Evolutionary conservation across 2,888 invertebrate genomes (phyloP).

Genomic region (Stenchaetothrips biformis): DNA sequence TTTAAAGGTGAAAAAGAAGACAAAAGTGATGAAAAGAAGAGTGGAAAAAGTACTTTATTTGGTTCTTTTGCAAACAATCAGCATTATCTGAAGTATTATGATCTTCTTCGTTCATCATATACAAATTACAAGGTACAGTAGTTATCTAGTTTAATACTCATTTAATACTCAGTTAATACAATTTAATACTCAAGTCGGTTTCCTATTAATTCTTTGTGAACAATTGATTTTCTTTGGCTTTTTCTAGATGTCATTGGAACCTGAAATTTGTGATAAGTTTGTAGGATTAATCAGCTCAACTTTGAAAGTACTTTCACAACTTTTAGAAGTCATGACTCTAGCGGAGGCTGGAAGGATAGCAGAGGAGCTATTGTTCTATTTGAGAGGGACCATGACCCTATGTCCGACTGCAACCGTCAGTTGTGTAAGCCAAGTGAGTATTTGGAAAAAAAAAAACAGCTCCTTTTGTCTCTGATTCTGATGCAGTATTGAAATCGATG

Average conservation of each 20-base stretch:
- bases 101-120: conserved; percentile 59
- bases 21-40: conserved; percentile 40
- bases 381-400: conserved; percentile 64
- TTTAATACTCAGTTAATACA: conserved; percentile 30
- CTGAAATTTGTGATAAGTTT: conserved; percentile 70
- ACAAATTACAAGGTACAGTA: conserved; percentile 74
- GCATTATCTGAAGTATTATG: neutral
- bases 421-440: conserved; percentile 60
- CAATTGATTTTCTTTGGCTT: conserved; percentile 25
- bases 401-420: conserved; percentile 65
- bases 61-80: conserved; percentile 57
- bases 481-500: conserved; percentile 27
- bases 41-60: neutral
- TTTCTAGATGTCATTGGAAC: conserved; percentile 67
- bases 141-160: neutral
- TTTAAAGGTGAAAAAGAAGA: conserved; percentile 43
- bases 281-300: conserved; percentile 59
- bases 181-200: no score
- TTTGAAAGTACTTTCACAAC: conserved; percentile 61
- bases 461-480: conserved; percentile 19
- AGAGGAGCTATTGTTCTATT: conserved; percentile 73
- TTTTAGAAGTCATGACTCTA: conserved; percentile 64
- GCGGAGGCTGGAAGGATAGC: conserved; percentile 67
- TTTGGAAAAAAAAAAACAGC: neutral
- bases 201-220: conserved; percentile 22